Percentiles rank a stretch among this genome's conserved stretches.
These are phyloP conservation scores for Drosophila neotestacea DNA, from an alignment of 2,888 invertebrate genomes.

Conservation along the genomic window DNA sequence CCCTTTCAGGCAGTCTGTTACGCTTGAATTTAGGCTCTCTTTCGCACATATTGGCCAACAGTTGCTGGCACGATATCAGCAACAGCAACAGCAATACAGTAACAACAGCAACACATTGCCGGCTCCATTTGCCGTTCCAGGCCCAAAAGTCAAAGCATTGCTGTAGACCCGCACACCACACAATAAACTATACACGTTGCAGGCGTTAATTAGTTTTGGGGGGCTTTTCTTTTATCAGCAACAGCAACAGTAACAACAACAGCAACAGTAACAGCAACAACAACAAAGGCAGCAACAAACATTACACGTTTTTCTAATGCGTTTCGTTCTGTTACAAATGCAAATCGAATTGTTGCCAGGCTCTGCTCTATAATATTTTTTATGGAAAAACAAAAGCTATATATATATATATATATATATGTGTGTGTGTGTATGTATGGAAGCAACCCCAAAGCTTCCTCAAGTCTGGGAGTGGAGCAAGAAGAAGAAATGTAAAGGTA, in stretches of 20 bases:
- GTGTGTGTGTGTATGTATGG: no score
- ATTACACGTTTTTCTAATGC: constrained; percentile 53
- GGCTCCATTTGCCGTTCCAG: constrained; percentile 36
- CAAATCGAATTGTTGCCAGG: constrained; percentile 66
- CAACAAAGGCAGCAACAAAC: constrained; percentile 27
- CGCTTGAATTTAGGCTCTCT: constrained; percentile 24
- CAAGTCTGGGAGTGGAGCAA: background rate
- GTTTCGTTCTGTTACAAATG: constrained; percentile 77
- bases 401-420: no score
- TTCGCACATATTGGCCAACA: constrained; percentile 20
- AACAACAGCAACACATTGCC: constrained; percentile 31
- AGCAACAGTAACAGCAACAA: constrained; percentile 25
- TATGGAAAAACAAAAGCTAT: no score
- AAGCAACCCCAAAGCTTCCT: background rate
- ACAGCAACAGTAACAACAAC: constrained; percentile 27
- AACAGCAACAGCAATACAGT: constrained; percentile 19
- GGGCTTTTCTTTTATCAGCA: constrained; percentile 76
- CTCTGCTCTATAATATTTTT: constrained; percentile 3
- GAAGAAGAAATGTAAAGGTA: constrained; percentile 7
- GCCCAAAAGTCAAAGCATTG: constrained; percentile 37
- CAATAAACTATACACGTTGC: constrained; percentile 58
- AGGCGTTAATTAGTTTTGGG: constrained; percentile 79
- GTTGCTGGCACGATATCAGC: constrained; percentile 52
- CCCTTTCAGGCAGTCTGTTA: constrained; percentile 14
- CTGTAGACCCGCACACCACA: constrained; percentile 44